These are phyloP conservation scores for Antedon bifida DNA, from an alignment of 35 echinoderm and acorn worm genomes.

Conservation along the genomic window DNA sequence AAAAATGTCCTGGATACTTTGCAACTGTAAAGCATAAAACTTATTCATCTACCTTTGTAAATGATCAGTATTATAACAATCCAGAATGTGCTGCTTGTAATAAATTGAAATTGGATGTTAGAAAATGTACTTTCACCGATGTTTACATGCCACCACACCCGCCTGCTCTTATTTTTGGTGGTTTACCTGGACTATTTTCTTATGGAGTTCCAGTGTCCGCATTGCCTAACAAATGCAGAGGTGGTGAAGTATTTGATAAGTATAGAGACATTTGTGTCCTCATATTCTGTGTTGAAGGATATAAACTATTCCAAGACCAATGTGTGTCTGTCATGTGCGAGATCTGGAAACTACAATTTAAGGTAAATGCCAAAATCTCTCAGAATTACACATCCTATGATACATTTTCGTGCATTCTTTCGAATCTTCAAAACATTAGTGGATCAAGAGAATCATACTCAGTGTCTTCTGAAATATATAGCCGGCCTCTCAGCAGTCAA, in stretches of 20 bases:
- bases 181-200: not conserved
- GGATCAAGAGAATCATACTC: too few species aligned
- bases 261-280: constrained; percentile 11
- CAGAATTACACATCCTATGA: not conserved
- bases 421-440: not conserved
- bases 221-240: not conserved
- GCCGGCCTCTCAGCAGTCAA: not conserved
- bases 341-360: not conserved
- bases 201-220: not conserved
- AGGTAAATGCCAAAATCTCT: not conserved
- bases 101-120: not conserved
- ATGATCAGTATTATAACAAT: not conserved
- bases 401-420: not conserved
- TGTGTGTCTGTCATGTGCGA: not conserved
- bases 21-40: too few species aligned
- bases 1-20: not conserved
- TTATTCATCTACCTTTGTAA: too few species aligned
- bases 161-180: not conserved
- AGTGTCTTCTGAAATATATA: not conserved
- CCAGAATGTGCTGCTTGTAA: not conserved
- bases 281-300: constrained; percentile 6
- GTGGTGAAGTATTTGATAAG: constrained; percentile 24
- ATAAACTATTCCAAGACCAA: not conserved
- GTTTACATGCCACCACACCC: not conserved
- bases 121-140: not conserved